Conservation (phyloP, 2,797 vertebrate genomes). For the Buphagus erythrorhynchus region DNA sequence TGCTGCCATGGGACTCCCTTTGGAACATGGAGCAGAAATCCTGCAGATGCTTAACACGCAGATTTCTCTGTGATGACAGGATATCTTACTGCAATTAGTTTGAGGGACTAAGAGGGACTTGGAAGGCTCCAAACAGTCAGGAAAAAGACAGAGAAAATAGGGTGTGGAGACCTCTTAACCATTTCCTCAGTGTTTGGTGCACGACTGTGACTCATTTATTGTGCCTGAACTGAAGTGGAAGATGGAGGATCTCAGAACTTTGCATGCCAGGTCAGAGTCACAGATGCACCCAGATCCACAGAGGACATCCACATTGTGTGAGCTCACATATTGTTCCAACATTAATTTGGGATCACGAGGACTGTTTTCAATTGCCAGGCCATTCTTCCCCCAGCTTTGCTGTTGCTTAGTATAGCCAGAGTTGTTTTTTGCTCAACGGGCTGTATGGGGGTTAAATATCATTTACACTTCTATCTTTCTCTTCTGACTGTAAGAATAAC, state of each 20-base stretch:
- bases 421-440: background rate
- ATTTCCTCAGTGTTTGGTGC: background rate
- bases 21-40: background rate
- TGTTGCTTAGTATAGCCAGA: background rate
- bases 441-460: background rate
- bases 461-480: background rate
- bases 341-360: background rate
- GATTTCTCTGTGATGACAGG: background rate
- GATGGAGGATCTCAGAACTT: background rate
- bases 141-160: background rate
- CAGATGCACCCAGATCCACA: background rate
- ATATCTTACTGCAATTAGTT: background rate
- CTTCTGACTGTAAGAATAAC: background rate
- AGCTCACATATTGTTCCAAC: accelerated
- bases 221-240: background rate
- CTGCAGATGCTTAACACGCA: background rate
- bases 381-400: background rate
- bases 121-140: background rate
- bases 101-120: background rate
- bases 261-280: background rate
- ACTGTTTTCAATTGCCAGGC: background rate
- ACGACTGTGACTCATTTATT: background rate
- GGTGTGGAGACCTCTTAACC: background rate
- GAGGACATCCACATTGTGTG: background rate
- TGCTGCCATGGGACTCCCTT: background rate